phyloP scores from a whole-genome alignment of 2,888 invertebrate genomes.

The Orthosia incerta region DNA sequence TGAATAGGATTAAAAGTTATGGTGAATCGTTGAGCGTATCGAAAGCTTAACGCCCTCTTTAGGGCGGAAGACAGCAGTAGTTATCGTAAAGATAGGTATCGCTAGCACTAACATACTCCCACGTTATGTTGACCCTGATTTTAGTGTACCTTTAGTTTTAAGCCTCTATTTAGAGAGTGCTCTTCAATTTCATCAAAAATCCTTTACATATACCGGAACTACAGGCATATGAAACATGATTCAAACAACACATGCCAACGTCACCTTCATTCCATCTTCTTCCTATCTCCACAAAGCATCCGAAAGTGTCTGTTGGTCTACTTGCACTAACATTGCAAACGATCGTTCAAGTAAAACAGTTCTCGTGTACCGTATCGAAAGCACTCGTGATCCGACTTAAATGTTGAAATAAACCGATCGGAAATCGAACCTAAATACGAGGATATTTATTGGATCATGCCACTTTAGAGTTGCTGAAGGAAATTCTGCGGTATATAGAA shows the following conservation, averaged over 20 bases:
- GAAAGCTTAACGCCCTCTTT: no score
- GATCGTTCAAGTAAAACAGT: conserved; percentile 87
- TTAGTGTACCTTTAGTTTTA: no score
- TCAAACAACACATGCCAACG: conserved; percentile 21
- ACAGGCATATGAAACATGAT: neutral
- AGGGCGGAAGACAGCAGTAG: conserved; percentile 1
- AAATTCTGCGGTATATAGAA: conserved; percentile 61
- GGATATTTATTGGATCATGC: conserved; percentile 70
- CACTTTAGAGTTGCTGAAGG: conserved; percentile 63
- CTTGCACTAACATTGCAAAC: conserved; percentile 76
- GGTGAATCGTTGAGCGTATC: neutral
- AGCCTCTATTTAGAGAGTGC: no score
- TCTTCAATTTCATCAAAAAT: neutral
- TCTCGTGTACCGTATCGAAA: conserved; percentile 85
- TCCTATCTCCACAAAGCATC: conserved; percentile 69
- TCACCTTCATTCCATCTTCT: conserved; percentile 61
- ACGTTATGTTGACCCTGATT: neutral
- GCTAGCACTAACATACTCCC: conserved; percentile 7
- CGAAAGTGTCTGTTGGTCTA: conserved; percentile 68
- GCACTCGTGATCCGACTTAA: conserved; percentile 81
- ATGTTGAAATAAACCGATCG: conserved; percentile 80
- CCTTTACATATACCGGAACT: no score
- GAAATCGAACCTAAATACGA: conserved; percentile 73
- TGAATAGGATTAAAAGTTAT: conserved; percentile 12
- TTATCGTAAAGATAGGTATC: conserved; percentile 3